These are phyloP conservation scores for Grus americana DNA, from an alignment of 2,113 vertebrate species.

Conservation along the genomic window DNA sequence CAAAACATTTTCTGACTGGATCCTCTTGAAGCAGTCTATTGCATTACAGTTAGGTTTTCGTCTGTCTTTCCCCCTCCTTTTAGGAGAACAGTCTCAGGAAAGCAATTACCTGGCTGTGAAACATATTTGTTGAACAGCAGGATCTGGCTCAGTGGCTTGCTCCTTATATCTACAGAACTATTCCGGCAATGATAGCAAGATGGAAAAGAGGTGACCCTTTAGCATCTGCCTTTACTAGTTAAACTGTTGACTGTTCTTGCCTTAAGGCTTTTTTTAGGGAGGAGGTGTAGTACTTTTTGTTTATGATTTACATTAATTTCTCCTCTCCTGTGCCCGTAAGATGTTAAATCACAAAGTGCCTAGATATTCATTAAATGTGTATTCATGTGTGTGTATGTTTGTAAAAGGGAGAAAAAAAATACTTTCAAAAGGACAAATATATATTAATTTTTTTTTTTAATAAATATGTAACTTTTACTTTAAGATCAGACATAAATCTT, in stretches of 20 bases:
- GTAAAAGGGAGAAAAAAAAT: neutral
- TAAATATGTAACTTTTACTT: neutral
- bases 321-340: neutral
- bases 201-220: neutral
- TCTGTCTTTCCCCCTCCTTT: neutral
- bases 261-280: neutral
- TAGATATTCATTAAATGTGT: neutral
- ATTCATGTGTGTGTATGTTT: neutral
- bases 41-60: neutral
- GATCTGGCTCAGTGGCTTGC: conserved; percentile 43
- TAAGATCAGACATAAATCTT: neutral
- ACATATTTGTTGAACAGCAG: conserved; percentile 64
- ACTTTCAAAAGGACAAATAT: neutral
- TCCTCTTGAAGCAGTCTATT: neutral
- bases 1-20: neutral
- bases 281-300: neutral
- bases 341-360: neutral
- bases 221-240: neutral
- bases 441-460: neutral
- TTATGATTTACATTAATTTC: neutral
- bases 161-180: conserved; percentile 27
- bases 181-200: neutral
- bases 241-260: neutral
- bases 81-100: conserved; percentile 8
- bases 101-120: conserved; percentile 39